Evolutionary conservation across 1,140 invertebrate species (phyloP).

Genomic region (Augochlora pura): DNA sequence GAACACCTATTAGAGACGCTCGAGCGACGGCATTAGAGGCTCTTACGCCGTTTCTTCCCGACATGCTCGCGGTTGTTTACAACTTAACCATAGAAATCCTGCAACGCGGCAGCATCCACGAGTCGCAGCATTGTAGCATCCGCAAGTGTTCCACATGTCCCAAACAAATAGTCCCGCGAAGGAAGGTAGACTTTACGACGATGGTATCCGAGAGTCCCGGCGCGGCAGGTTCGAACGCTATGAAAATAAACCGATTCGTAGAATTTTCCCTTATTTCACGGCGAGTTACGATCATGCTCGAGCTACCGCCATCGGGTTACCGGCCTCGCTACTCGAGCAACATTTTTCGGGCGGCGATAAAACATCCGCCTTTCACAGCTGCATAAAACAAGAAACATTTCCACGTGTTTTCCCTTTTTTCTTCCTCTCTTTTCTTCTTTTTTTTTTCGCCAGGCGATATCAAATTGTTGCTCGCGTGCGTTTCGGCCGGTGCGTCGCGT

Average conservation of each 20-base stretch:
- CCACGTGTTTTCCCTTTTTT: not conserved
- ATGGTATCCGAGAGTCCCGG: slow-evolving; percentile 25
- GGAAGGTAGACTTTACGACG: slow-evolving; percentile 50
- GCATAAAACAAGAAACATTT: slow-evolving; percentile 9
- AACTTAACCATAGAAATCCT: not conserved
- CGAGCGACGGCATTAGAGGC: not conserved
- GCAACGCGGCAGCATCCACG: fast-evolving
- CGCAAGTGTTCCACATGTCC: slow-evolving; percentile 39
- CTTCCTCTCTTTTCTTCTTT: no score
- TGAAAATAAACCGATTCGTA: slow-evolving; percentile 49
- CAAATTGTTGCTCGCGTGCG: not conserved
- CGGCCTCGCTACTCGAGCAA: not conserved
- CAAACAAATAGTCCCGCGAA: slow-evolving; percentile 29
- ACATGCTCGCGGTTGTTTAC: not conserved
- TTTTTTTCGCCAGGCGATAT: not conserved
- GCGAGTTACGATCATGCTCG: not conserved
- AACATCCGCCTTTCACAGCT: slow-evolving; percentile 19
- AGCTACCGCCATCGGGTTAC: no score
- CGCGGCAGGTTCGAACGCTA: slow-evolving; percentile 45
- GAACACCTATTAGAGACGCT: no score
- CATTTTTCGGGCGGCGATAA: not conserved
- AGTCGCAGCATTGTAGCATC: not conserved
- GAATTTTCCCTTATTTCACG: slow-evolving; percentile 24
- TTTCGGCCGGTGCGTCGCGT: not conserved
- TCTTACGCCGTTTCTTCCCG: not conserved